Evolutionary conservation across 2,888 invertebrate species (phyloP).

Genomic region (Cremastobaeus sp.): DNA sequence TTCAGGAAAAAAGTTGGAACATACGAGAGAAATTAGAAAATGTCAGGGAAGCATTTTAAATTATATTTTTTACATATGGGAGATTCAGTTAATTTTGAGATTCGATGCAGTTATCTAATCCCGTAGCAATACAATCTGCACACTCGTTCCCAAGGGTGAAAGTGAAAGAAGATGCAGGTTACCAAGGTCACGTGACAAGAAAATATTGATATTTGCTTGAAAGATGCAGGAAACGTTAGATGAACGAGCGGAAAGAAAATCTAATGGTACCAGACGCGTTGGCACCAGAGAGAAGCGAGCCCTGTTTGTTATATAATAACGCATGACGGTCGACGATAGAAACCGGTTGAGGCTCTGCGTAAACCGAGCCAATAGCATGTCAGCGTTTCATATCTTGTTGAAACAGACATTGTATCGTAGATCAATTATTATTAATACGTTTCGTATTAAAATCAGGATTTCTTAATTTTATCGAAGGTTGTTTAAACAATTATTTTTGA

Average conservation of each 20-base stretch:
- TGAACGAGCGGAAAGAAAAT: slow-evolving; percentile 26
- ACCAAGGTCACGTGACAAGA: slow-evolving; percentile 5
- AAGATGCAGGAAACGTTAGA: slow-evolving; percentile 13
- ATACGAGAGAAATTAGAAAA: too few relatives aligned
- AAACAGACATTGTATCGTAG: slow-evolving; percentile 8
- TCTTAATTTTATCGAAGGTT: too few relatives aligned
- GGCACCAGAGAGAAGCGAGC: slow-evolving; percentile 35
- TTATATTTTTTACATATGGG: too few relatives aligned
- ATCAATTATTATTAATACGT: neutral
- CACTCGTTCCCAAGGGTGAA: neutral
- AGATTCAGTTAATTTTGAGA: neutral
- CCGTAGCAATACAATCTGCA: neutral
- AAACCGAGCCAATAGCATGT: slow-evolving; percentile 14
- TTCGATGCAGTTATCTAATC: neutral
- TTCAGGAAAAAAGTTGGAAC: too few relatives aligned
- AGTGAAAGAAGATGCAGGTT: slow-evolving; percentile 14
- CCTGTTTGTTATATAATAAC: slow-evolving; percentile 44
- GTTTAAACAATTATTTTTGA: too few relatives aligned
- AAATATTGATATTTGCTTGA: neutral
- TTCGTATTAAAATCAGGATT: too few relatives aligned
- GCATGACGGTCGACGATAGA: slow-evolving; percentile 34
- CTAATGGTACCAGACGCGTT: slow-evolving; percentile 32
- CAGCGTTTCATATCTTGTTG: slow-evolving; percentile 14
- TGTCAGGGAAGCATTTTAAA: too few relatives aligned
- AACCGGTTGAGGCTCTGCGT: slow-evolving; percentile 31